Evolutionary conservation across 2,888 invertebrate genomes (phyloP).

Genomic region (Drosophila eohydei): DNA sequence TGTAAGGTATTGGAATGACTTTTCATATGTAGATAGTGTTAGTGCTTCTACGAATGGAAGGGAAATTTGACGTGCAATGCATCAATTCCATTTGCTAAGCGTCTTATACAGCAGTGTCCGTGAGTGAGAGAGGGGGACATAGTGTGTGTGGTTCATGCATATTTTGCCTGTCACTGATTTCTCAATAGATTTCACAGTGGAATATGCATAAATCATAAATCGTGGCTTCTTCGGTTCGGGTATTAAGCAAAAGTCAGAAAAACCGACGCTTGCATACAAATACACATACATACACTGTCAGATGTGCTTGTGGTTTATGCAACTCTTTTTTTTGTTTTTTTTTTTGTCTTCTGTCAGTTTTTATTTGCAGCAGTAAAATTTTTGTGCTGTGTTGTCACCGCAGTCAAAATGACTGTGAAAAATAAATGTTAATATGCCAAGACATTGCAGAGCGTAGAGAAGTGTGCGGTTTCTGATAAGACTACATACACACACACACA

Average conservation of each 20-base stretch:
- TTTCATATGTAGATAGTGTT: conserved; percentile 54
- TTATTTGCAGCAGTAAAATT: conserved; percentile 69
- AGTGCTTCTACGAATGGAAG: conserved; percentile 30
- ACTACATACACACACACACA: conserved; percentile 16
- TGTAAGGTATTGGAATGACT: conserved; percentile 47
- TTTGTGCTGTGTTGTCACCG: conserved; percentile 72
- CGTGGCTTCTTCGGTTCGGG: conserved; percentile 46
- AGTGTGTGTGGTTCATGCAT: conserved; percentile 38
- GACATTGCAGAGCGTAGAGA: conserved; percentile 32
- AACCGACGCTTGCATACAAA: conserved; percentile 57
- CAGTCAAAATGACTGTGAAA: conserved; percentile 72
- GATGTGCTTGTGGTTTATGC: conserved; percentile 66
- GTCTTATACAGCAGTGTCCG: conserved; percentile 21
- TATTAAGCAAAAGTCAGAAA: conserved; percentile 74
- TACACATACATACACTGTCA: conserved; percentile 28
- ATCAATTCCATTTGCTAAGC: conserved; percentile 49
- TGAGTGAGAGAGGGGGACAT: not conserved
- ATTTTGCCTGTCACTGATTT: conserved; percentile 76
- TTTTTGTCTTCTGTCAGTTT: conserved; percentile 50
- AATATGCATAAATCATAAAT: conserved; percentile 75
- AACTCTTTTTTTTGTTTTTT: conserved; percentile 27
- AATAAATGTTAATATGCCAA: conserved; percentile 80
- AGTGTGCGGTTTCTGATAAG: conserved; percentile 54
- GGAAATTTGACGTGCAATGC: conserved; percentile 36
- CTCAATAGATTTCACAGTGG: conserved; percentile 73